Evolutionary conservation across 2,888 invertebrate genomes (phyloP).

Genomic region (Cheilosia scutellata): DNA sequence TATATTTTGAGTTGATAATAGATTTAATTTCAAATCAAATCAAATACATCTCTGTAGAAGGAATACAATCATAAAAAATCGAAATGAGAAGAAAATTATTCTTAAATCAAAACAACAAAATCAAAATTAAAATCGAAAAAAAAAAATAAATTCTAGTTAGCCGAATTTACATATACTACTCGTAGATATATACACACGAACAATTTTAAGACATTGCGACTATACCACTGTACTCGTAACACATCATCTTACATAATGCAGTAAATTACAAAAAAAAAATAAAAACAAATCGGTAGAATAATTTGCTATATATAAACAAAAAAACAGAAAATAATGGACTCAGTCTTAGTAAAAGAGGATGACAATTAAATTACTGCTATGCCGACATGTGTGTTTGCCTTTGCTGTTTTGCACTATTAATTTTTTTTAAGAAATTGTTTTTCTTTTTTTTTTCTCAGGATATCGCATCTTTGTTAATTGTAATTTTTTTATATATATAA

Average conservation of each 20-base stretch:
- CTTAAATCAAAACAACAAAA: conserved; percentile 10
- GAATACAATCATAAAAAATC: conserved; percentile 32
- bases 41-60: conserved; percentile 64
- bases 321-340: not conserved
- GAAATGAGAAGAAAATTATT: conserved; percentile 19
- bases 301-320: conserved; percentile 26
- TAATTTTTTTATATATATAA: conserved; percentile 45
- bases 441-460: conserved; percentile 51
- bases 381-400: conserved; percentile 76
- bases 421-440: conserved; percentile 26
- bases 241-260: conserved; percentile 38
- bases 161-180: conserved; percentile 62
- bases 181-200: conserved; percentile 40
- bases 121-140: conserved; percentile 24
- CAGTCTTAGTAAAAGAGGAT: conserved; percentile 39
- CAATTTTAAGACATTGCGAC: conserved; percentile 28
- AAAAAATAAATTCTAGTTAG: conserved; percentile 53
- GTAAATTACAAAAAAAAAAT: conserved; percentile 17
- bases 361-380: conserved; percentile 66
- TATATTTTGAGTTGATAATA: conserved; percentile 46
- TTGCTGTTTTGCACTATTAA: conserved; percentile 72
- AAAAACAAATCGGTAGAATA: conserved; percentile 40
- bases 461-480: conserved; percentile 72
- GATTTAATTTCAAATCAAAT: conserved; percentile 16
- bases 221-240: conserved; percentile 40